Percentiles rank a stretch among this genome's conserved stretches.
phyloP scores from a whole-genome alignment of 2,888 invertebrate species.

The Pseudanteris insignis region DNA sequence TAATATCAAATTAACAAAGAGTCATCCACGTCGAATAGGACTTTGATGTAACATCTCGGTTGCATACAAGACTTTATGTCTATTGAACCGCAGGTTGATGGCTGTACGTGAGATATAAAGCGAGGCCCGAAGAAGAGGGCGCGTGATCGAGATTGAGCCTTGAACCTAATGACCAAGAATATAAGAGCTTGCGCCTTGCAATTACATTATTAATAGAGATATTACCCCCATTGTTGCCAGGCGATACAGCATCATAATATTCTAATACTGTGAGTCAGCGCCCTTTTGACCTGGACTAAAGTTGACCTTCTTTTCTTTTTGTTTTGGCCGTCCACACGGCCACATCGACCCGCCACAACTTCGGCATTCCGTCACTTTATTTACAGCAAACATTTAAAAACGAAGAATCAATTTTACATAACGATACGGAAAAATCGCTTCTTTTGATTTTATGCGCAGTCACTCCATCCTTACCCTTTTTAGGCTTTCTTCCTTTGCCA shows the following conservation, averaged over 20 bases:
- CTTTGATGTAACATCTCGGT: constrained; percentile 23
- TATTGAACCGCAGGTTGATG: constrained; percentile 27
- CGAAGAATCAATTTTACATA: constrained; percentile 11
- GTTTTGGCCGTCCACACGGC: too few species aligned
- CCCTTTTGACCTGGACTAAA: too few species aligned
- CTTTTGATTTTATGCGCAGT: too few species aligned
- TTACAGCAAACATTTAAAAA: constrained; percentile 15
- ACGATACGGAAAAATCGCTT: too few species aligned
- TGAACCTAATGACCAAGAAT: constrained; percentile 34
- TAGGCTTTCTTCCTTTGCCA: constrained; percentile 16
- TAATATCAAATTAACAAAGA: constrained; percentile 15
- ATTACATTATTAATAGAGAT: constrained; percentile 65
- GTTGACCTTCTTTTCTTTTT: too few species aligned
- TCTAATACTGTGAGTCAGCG: too few species aligned
- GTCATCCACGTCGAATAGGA: too few species aligned
- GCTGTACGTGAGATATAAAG: constrained; percentile 29
- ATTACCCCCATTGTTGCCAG: too few species aligned
- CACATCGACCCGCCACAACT: constrained; percentile 23
- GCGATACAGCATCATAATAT: too few species aligned
- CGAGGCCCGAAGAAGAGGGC: constrained; percentile 29
- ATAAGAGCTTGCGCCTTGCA: constrained; percentile 47
- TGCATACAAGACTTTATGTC: constrained; percentile 28
- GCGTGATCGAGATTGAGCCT: constrained; percentile 34
- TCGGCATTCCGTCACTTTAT: constrained; percentile 4
- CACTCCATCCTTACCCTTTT: constrained; percentile 12